Evolutionary conservation across 2,888 invertebrate species (phyloP).

Genomic region (Anthrax anthrax): DNA sequence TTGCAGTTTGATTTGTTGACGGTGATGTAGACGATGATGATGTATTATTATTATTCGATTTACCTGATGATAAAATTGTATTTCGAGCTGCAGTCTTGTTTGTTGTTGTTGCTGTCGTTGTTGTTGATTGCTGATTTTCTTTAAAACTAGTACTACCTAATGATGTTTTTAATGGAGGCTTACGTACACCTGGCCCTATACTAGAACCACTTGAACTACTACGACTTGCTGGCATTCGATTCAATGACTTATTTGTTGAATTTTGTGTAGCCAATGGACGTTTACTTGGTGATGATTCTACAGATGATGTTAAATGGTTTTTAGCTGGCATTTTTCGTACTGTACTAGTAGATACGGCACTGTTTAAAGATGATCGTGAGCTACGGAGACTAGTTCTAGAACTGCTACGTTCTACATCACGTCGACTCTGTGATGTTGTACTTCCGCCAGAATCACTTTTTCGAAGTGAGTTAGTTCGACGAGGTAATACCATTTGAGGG

Average conservation of each 20-base stretch:
- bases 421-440: constrained; percentile 19
- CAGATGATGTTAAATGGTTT: constrained; percentile 31
- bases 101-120: constrained; percentile 12
- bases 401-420: constrained; percentile 58
- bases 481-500: constrained; percentile 26
- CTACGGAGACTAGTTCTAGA: constrained; percentile 68
- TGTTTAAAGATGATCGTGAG: constrained; percentile 70
- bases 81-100: constrained; percentile 18
- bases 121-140: constrained; percentile 26
- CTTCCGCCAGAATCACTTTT: constrained; percentile 28
- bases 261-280: constrained; percentile 40
- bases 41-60: constrained; percentile 14
- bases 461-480: constrained; percentile 28
- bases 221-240: constrained; percentile 41
- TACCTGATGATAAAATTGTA: constrained; percentile 16
- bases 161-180: constrained; percentile 18
- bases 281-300: constrained; percentile 30
- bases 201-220: constrained; percentile 46
- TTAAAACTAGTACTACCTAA: constrained; percentile 35
- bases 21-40: constrained; percentile 7
- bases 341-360: constrained; percentile 62
- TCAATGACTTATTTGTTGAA: constrained; percentile 21
- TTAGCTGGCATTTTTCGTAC: constrained; percentile 53
- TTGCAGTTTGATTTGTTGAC: constrained; percentile 14
- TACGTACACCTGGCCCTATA: constrained; percentile 36